Evolutionary conservation across 1,140 invertebrate genomes (phyloP).

Genomic region (Grapholita molesta): DNA sequence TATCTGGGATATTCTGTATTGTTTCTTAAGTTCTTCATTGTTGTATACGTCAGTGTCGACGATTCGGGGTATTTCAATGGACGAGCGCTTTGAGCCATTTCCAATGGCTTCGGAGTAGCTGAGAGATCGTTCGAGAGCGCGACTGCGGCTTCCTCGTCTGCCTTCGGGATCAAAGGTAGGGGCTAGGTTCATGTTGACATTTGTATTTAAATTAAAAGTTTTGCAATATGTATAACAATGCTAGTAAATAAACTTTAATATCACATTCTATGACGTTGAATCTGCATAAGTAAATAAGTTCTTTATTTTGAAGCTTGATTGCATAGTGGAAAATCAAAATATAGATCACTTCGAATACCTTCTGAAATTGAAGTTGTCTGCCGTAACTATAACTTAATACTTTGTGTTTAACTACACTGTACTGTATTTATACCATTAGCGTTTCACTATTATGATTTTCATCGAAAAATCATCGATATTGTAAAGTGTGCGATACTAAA

Average conservation of each 20-base stretch:
- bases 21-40: conserved; percentile 69
- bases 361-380: no score
- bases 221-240: no score
- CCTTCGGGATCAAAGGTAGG: conserved; percentile 42
- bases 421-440: not conserved
- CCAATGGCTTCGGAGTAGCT: conserved; percentile 71
- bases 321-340: not conserved
- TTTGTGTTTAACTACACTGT: not conserved
- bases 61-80: conserved; percentile 64
- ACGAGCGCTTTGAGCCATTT: conserved; percentile 51
- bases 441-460: not conserved
- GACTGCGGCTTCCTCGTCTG: conserved; percentile 48
- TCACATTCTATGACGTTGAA: no score
- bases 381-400: not conserved
- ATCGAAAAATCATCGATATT: not conserved
- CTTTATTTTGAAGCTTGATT: not conserved
- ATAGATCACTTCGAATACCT: no score
- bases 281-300: no score
- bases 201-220: not conserved
- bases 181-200: not conserved
- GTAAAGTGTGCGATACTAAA: not conserved
- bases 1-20: conserved; percentile 67
- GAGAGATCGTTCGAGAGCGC: conserved; percentile 58
- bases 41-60: conserved; percentile 61
- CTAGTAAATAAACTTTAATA: no score